A percentile compares a stretch with the other conserved stretches of the same genome.
These are phyloP conservation scores for Eumacrocentrus americanus DNA, from an alignment of 2,888 invertebrate species.

Conservation along the genomic window DNA sequence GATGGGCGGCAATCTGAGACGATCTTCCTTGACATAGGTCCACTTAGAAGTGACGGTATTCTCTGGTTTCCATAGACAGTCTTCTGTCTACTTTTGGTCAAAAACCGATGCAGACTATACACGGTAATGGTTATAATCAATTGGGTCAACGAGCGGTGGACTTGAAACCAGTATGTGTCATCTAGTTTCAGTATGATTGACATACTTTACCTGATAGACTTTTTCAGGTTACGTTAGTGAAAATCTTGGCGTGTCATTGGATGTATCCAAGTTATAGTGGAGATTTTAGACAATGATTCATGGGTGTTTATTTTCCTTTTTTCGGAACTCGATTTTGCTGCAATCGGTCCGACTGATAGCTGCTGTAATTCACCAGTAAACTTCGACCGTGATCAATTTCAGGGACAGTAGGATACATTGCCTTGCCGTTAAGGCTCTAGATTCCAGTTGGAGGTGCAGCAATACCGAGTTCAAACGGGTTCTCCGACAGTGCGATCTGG, in stretches of 20 bases:
- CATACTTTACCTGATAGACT: conserved; percentile 22
- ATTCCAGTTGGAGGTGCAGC: conserved; percentile 26
- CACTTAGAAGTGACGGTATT: no score
- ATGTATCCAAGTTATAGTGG: conserved; percentile 6
- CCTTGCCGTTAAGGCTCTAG: conserved; percentile 15
- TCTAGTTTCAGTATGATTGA: neutral
- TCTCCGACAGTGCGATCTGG: conserved; percentile 3
- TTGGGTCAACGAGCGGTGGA: conserved; percentile 45
- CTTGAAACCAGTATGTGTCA: conserved; percentile 6
- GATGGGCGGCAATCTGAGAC: no score
- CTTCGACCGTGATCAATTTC: conserved; percentile 32
- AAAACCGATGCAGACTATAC: conserved; percentile 12
- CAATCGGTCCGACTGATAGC: conserved; percentile 3
- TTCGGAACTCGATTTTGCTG: neutral
- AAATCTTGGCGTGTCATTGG: conserved; percentile 13
- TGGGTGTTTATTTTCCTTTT: neutral
- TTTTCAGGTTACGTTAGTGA: neutral
- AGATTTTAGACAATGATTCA: no score
- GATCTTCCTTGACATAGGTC: no score
- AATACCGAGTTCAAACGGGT: conserved; percentile 20
- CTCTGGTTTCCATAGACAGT: no score
- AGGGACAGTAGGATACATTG: conserved; percentile 35
- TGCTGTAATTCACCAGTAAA: conserved; percentile 1
- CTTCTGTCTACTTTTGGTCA: neutral
- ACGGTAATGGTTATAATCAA: conserved; percentile 48